These are phyloP conservation scores for Cheilosia impressa DNA, from an alignment of 2,888 invertebrate species.

Conservation along the genomic window DNA sequence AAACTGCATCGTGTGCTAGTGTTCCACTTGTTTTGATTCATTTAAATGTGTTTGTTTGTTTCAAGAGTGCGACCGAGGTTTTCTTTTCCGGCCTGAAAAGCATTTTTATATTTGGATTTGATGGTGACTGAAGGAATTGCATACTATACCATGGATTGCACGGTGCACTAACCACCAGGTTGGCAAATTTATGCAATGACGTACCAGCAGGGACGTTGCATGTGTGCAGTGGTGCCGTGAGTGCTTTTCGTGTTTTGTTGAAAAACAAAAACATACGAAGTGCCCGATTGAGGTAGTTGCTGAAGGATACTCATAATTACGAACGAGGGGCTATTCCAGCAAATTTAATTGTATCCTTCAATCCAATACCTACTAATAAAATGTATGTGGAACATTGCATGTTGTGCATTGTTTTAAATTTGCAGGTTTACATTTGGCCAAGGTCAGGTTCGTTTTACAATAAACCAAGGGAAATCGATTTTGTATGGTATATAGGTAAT, in stretches of 20 bases:
- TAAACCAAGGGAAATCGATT: no score
- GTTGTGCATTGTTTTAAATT: no score
- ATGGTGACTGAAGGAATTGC: neutral
- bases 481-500: no score
- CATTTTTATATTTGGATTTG: neutral
- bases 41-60: slow-evolving; percentile 53
- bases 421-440: no score
- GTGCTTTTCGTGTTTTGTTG: neutral
- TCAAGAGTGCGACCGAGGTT: slow-evolving; percentile 15
- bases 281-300: neutral
- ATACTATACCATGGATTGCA: neutral
- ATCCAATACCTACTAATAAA: no score
- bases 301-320: neutral
- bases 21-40: slow-evolving; percentile 54
- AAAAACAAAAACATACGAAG: neutral
- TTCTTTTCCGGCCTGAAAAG: slow-evolving; percentile 11
- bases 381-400: no score
- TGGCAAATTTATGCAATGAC: neutral
- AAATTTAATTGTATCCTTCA: no score
- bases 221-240: neutral
- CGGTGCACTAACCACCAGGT: neutral
- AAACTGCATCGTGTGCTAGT: slow-evolving; percentile 50
- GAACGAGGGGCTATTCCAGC: no score
- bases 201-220: no score
- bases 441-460: no score